A percentile compares a stretch with the other conserved stretches of the same genome.
These are phyloP conservation scores for Protaetia brevitarsis DNA, from an alignment of 1,140 invertebrate species.

Conservation along the genomic window DNA sequence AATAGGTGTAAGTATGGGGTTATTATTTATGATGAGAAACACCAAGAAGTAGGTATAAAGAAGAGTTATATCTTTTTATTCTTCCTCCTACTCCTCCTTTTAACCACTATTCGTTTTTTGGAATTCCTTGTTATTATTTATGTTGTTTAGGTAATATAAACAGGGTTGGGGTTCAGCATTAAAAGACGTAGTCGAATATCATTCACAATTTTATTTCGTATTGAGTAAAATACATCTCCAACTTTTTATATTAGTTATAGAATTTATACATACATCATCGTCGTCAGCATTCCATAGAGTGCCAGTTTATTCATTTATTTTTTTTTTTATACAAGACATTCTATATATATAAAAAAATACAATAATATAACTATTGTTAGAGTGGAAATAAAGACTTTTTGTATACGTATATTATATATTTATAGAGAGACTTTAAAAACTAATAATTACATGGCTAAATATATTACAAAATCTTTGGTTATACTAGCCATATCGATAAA, in stretches of 20 bases:
- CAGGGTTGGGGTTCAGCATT: no score
- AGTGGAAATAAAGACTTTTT: constrained; percentile 33
- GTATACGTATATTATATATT: constrained; percentile 20
- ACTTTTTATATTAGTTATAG: constrained; percentile 38
- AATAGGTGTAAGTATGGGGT: no score
- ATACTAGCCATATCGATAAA: constrained; percentile 33
- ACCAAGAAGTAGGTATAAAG: no score
- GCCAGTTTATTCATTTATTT: constrained; percentile 41
- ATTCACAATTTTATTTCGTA: constrained; percentile 23
- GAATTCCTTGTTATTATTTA: no score
- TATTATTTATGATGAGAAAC: no score
- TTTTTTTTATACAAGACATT: constrained; percentile 39
- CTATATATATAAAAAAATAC: constrained; percentile 38
- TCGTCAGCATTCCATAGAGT: no score
- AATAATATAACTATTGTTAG: constrained; percentile 37
- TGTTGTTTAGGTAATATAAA: no score
- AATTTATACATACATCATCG: constrained; percentile 42
- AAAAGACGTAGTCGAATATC: not conserved
- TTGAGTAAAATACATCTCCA: constrained; percentile 47
- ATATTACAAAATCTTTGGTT: constrained; percentile 48
- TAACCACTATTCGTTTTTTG: no score
- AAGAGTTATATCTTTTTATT: no score
- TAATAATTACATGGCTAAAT: constrained; percentile 35
- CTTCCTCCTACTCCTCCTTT: no score
- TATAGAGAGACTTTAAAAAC: no score